These are phyloP conservation scores for Trilocha varians DNA, from an alignment of 2,888 invertebrate species.

Conservation along the genomic window DNA sequence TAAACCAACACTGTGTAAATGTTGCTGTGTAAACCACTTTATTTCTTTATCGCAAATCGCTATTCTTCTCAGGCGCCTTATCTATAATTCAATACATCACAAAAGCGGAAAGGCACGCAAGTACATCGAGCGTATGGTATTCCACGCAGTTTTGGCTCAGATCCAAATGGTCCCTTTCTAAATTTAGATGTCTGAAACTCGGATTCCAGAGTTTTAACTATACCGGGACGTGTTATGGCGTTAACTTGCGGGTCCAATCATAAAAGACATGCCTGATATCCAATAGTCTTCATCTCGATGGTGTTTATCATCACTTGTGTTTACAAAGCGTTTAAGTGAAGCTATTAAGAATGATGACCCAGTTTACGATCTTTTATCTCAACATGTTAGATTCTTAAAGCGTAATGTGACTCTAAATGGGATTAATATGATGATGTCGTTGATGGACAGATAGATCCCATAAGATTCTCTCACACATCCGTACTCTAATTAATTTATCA, in stretches of 20 bases:
- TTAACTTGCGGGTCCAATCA: neutral
- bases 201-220: neutral
- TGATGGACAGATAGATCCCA: neutral
- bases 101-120: neutral
- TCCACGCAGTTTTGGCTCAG: neutral
- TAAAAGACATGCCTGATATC: neutral
- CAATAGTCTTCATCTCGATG: neutral
- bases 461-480: too few species aligned
- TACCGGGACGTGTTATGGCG: neutral
- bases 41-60: neutral
- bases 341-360: neutral
- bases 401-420: neutral
- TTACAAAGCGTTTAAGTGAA: neutral
- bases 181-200: neutral
- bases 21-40: neutral
- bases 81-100: neutral
- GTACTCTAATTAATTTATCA: too few species aligned
- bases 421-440: neutral
- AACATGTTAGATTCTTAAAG: neutral
- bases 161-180: neutral
- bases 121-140: neutral
- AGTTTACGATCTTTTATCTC: neutral
- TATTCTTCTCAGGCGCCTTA: neutral
- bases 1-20: neutral
- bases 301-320: neutral